Evolutionary conservation across 2,797 vertebrate genomes (phyloP).

Genomic region (Netta rufina): DNA sequence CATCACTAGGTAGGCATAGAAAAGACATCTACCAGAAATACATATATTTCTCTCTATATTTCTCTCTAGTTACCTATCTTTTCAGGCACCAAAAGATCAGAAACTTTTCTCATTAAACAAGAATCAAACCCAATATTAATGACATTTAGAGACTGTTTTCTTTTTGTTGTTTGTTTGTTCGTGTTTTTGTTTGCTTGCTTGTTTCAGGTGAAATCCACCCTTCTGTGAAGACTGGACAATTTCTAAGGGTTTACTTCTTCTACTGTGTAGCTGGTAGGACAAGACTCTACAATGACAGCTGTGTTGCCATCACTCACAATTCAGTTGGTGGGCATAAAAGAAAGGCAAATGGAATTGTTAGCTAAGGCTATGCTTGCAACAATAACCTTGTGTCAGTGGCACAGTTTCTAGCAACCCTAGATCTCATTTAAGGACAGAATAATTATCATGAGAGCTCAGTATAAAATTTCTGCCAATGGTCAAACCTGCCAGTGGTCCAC

Average conservation of each 20-base stretch:
- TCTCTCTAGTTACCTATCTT: not conserved
- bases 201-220: not conserved
- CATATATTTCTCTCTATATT: not conserved
- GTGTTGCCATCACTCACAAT: not conserved
- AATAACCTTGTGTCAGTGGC: not conserved
- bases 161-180: too few species aligned
- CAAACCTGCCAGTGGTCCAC: not conserved
- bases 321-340: not conserved
- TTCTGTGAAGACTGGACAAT: not conserved
- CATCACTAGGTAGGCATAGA: not conserved
- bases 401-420: not conserved
- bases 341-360: not conserved
- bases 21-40: not conserved
- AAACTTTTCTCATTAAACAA: not conserved
- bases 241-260: not conserved
- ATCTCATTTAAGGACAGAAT: not conserved
- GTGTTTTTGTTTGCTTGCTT: not conserved
- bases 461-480: not conserved
- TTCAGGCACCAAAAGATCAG: not conserved
- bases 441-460: not conserved
- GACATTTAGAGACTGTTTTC: accelerated
- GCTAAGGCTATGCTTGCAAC: not conserved
- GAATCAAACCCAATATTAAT: not conserved
- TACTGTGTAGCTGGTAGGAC: not conserved
- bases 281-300: not conserved